These are phyloP conservation scores for Liolophura sinensis DNA, from an alignment of 1,140 invertebrate genomes.

Conservation along the genomic window DNA sequence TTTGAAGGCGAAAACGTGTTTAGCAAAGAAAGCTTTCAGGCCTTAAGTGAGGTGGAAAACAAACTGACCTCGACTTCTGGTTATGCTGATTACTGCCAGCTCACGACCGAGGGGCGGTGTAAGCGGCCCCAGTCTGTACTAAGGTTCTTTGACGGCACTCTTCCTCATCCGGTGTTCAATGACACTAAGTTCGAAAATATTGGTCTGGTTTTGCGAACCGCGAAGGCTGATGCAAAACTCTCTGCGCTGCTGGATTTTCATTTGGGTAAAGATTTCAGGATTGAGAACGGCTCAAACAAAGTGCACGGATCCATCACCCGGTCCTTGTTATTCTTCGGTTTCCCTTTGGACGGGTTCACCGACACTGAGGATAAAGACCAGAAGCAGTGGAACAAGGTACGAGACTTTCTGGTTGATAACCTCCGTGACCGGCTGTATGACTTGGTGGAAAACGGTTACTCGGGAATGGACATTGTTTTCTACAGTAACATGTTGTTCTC, in stretches of 20 bases:
- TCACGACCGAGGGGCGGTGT: not conserved
- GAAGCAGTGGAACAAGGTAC: too few relatives aligned
- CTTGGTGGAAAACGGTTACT: constrained; percentile 4
- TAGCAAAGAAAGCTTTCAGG: not conserved
- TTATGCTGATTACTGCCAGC: not conserved
- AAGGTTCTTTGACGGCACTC: constrained; percentile 30
- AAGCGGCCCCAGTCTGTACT: constrained; percentile 21
- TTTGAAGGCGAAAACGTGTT: not conserved
- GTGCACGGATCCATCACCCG: too few relatives aligned
- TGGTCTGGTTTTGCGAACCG: constrained; percentile 16
- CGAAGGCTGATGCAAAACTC: constrained; percentile 4
- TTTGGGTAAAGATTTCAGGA: constrained; percentile 11
- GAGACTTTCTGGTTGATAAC: too few relatives aligned
- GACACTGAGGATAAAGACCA: too few relatives aligned
- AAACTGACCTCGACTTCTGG: not conserved
- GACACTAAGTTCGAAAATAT: constrained; percentile 18
- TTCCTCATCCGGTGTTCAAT: constrained; percentile 13
- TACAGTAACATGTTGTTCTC: constrained; percentile 3
- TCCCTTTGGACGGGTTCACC: too few relatives aligned
- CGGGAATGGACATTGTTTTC: not conserved
- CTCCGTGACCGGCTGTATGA: not conserved
- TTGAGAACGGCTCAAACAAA: too few relatives aligned
- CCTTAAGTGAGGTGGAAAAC: not conserved
- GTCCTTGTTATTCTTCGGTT: too few relatives aligned
- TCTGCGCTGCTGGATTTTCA: constrained; percentile 13